These are phyloP conservation scores for Acleris emargana DNA, from an alignment of 2,888 invertebrate genomes.

Conservation along the genomic window DNA sequence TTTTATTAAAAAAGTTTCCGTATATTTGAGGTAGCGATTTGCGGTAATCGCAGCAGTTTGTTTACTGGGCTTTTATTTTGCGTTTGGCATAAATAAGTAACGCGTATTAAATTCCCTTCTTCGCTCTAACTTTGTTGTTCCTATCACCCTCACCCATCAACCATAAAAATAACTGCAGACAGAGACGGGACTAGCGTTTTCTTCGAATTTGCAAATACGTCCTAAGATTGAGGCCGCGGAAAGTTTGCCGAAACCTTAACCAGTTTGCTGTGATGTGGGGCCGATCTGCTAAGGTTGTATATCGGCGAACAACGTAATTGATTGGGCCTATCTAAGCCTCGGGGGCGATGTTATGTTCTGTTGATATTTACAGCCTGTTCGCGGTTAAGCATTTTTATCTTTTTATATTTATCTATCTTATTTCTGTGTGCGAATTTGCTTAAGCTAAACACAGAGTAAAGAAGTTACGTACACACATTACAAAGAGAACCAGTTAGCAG, in stretches of 20 bases:
- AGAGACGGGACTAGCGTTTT: too few species aligned
- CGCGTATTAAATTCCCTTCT: background rate
- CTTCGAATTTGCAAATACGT: too few species aligned
- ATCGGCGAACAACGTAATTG: constrained; percentile 5
- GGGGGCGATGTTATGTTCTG: background rate
- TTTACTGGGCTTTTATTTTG: constrained; percentile 28
- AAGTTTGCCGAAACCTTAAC: constrained; percentile 17
- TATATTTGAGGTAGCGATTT: constrained; percentile 42
- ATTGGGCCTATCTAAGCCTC: background rate
- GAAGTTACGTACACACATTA: too few species aligned
- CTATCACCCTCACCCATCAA: too few species aligned
- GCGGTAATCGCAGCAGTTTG: constrained; percentile 30
- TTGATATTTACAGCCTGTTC: too few species aligned
- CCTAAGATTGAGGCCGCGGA: constrained; percentile 2
- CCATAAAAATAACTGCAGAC: too few species aligned
- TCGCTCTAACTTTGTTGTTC: too few species aligned
- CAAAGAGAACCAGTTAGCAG: too few species aligned
- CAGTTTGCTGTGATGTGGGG: constrained; percentile 12
- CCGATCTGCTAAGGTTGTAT: constrained; percentile 7
- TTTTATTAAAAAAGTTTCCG: constrained; percentile 47
- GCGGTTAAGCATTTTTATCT: too few species aligned
- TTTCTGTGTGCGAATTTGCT: too few species aligned
- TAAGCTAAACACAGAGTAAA: too few species aligned
- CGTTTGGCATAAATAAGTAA: constrained; percentile 27
- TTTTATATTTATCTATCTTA: too few species aligned